These are phyloP conservation scores for Petrocephalus sullivani DNA, from an alignment of 2,797 vertebrate species.

Conservation along the genomic window DNA sequence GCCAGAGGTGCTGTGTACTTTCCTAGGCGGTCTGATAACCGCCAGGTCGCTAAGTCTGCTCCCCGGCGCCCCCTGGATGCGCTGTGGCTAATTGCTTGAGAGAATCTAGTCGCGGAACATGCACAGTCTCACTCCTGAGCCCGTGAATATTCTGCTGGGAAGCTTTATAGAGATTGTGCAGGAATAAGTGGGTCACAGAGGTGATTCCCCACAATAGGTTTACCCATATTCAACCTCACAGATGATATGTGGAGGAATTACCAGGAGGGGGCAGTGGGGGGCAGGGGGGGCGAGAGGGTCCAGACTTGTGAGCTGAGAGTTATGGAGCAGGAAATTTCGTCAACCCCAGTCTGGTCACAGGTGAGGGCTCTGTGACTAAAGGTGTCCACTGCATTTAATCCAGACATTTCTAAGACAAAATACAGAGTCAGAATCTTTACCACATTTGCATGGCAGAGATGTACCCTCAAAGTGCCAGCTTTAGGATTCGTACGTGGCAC, in stretches of 20 bases:
- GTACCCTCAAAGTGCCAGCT: background rate
- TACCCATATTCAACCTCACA: background rate
- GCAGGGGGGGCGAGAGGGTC: background rate
- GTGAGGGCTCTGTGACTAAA: background rate
- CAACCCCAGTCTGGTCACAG: background rate
- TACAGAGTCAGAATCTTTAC: background rate
- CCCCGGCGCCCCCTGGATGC: background rate
- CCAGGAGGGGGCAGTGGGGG: background rate
- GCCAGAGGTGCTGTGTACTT: background rate
- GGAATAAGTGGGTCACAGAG: background rate
- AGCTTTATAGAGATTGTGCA: background rate
- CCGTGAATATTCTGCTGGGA: background rate
- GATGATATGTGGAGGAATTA: slow-evolving; percentile 9
- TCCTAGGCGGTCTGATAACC: slow-evolving; percentile 1
- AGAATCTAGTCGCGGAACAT: slow-evolving; percentile 8
- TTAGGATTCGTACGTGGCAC: background rate
- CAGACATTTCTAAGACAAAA: background rate
- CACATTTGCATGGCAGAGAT: background rate
- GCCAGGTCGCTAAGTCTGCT: background rate
- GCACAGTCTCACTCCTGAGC: background rate
- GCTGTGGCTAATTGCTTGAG: slow-evolving; percentile 11
- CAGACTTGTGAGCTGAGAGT: background rate
- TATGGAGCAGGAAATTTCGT: background rate
- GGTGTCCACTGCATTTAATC: background rate
- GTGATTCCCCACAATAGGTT: background rate